These are phyloP conservation scores for Hippocampus comes DNA, from an alignment of 2,113 vertebrate species.

Conservation along the genomic window DNA sequence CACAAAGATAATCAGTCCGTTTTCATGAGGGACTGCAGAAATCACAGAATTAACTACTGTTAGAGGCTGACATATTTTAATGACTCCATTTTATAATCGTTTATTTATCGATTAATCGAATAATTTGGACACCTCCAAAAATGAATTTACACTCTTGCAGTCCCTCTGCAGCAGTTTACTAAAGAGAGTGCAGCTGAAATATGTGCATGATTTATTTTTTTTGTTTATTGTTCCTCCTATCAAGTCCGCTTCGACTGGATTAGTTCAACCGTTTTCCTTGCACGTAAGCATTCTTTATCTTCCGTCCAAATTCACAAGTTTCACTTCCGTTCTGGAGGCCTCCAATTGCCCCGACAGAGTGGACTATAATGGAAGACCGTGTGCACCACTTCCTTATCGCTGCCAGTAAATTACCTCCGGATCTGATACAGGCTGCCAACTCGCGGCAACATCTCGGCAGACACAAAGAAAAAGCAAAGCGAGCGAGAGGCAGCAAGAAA, in stretches of 20 bases:
- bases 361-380: conserved; percentile 54
- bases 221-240: conserved; percentile 34
- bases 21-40: too few species aligned
- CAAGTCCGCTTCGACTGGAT: conserved; percentile 37
- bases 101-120: background rate
- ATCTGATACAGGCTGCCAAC: conserved; percentile 73
- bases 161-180: conserved; percentile 12
- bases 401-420: conserved; percentile 68
- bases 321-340: background rate
- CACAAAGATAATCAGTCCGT: too few species aligned
- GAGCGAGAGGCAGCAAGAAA: conserved; percentile 10
- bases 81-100: too few species aligned
- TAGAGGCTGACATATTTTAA: too few species aligned
- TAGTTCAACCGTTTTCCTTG: conserved; percentile 33
- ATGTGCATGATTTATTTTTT: conserved; percentile 2
- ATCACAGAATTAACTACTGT: too few species aligned
- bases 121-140: background rate
- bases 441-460: conserved; percentile 57
- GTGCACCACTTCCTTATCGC: conserved; percentile 69
- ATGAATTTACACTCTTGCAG: background rate
- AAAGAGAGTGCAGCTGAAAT: conserved; percentile 19
- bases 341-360: conserved; percentile 63
- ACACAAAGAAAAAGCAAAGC: conserved; percentile 34
- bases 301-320: conserved; percentile 6
- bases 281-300: conserved; percentile 26